phyloP scores from a whole-genome alignment of 2,888 invertebrate genomes.

The Stenotaenia linearis region DNA sequence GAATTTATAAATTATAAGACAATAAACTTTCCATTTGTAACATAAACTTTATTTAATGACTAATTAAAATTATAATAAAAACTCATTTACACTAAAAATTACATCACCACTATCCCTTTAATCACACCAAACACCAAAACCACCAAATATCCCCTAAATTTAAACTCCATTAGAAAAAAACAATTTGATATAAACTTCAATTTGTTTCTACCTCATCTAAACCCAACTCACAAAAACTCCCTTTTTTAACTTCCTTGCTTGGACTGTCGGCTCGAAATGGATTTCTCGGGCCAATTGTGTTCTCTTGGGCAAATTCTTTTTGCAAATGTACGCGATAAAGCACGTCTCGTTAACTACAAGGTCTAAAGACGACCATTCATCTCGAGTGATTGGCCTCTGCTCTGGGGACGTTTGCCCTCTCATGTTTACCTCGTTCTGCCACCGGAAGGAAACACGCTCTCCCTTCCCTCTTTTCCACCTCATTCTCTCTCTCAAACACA shows the following conservation, averaged over 20 bases:
- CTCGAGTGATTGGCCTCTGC: neutral
- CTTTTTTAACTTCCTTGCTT: neutral
- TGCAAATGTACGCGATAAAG: neutral
- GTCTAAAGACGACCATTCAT: neutral
- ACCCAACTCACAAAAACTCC: neutral
- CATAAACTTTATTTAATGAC: too few species aligned
- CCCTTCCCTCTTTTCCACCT: neutral
- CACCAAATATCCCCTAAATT: too few species aligned
- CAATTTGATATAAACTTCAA: neutral
- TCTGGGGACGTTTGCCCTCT: neutral
- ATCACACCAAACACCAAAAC: too few species aligned
- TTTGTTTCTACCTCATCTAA: neutral
- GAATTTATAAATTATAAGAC: too few species aligned
- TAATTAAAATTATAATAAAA: too few species aligned
- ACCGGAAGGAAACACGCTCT: neutral
- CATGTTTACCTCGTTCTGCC: neutral
- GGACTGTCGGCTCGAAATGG: neutral
- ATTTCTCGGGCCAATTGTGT: neutral
- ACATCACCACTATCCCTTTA: too few species aligned
- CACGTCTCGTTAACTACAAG: neutral
- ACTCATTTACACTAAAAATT: too few species aligned
- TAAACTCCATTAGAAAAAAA: too few species aligned
- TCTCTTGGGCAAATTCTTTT: neutral
- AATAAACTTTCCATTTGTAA: too few species aligned
- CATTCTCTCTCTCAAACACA: neutral